Evolutionary conservation across 2,113 vertebrate genomes (phyloP), one percentile per base, ranked within the genome.

Genomic region (Archocentrus centrarchus): DNA sequence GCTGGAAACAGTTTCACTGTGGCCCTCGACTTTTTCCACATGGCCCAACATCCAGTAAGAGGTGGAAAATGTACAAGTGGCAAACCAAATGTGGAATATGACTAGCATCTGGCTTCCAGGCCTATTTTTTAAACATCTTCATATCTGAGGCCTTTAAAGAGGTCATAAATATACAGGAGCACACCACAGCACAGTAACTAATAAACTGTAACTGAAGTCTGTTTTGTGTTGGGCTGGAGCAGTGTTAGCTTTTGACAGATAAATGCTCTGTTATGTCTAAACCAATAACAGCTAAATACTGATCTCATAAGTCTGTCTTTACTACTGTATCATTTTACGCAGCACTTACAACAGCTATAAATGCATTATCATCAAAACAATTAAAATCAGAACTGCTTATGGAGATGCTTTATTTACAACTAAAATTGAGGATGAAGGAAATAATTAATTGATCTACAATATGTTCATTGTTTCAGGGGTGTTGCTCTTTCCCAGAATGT

Each of bases 271-370:
- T 84, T 57, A 50, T 15, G 22, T 68, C 57, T 22, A 55, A 70
- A 73, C 41, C 81, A 76, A 81, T 47, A 73, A 80, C 57, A 70
- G 47, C 55, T 79, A 79, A 79, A 57, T 83, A 64, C 85, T 62
- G 20, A 24, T 79, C 59, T 60, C 32, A 59, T 30, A 39, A 37
- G 55, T 41, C 82, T 64, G 47, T 62, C 20, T 32, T 59, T 70
- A 76, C 84, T 47, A n/a, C n/a, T n/a, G n/a, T n/a, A 61, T 60
- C 22, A 47, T 30, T 39, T 68, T 57, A 70, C 39, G 81, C 1
- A 11, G 64, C 22, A 0, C 7, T 8, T 14, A 70, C 66, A 53
- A 53, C 10, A 70, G 6, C 17, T 27, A 53, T 20, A 53, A 70
- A 53, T 20, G 17, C 27, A 27, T 27, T 27, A 30, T 30, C 10